phyloP scores from a whole-genome alignment of 2,797 vertebrate genomes.

The Gymnothorax javanicus region DNA sequence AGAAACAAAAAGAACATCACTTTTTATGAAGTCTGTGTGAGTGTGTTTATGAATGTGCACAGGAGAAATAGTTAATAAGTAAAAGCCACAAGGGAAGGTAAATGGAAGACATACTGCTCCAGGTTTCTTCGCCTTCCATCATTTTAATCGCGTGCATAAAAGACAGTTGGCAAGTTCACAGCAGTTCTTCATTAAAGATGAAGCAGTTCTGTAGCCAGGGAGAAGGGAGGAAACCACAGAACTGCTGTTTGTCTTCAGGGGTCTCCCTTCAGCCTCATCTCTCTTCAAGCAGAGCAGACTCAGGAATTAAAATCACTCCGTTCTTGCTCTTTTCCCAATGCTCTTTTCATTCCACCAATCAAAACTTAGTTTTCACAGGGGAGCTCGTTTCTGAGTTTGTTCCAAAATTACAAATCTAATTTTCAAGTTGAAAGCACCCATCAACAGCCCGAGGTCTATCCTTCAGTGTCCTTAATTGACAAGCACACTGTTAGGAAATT shows the following conservation, averaged over 20 bases:
- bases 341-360: neutral
- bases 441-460: neutral
- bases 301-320: neutral
- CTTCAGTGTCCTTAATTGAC: neutral
- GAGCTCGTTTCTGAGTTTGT: neutral
- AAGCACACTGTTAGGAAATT: neutral
- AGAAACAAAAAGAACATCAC: neutral
- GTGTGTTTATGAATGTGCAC: constrained; percentile 3
- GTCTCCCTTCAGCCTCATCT: neutral
- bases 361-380: neutral
- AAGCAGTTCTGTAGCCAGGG: neutral
- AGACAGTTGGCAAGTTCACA: neutral
- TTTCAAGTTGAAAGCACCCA: neutral
- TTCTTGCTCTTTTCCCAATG: neutral
- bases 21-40: neutral
- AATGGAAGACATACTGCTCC: constrained; percentile 23
- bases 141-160: constrained; percentile 26
- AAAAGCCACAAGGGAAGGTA: neutral
- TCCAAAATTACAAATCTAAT: neutral
- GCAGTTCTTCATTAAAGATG: constrained; percentile 10
- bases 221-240: neutral
- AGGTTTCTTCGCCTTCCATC: constrained; percentile 24
- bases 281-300: neutral
- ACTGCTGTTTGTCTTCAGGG: neutral
- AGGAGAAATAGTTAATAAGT: neutral